Conservation (phyloP, 2,797 vertebrate species). For the Gobio occitaniae region DNA sequence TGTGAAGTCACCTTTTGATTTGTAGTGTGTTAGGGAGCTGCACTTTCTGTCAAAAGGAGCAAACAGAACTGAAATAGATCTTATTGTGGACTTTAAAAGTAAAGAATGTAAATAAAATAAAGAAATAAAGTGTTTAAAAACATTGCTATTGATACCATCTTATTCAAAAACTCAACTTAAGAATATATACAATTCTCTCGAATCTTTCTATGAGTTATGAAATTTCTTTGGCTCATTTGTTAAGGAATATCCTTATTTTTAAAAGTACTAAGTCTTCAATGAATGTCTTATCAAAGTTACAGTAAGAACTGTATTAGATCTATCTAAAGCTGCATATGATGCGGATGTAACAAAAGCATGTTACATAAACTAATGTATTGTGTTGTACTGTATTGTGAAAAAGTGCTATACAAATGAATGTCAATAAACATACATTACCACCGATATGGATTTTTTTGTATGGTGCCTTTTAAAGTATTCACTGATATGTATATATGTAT, state of each 20-base stretch:
- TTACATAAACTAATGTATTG: background rate
- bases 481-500: background rate
- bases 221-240: background rate
- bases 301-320: background rate
- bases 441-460: too few relatives aligned
- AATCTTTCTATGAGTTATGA: background rate
- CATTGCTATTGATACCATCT: background rate
- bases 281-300: background rate
- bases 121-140: background rate
- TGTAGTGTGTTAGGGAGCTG: constrained; percentile 34
- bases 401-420: too few relatives aligned
- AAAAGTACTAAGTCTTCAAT: background rate
- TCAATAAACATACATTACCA: background rate
- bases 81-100: constrained; percentile 5
- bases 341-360: too few relatives aligned
- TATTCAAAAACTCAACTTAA: background rate
- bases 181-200: background rate
- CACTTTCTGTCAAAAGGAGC: constrained; percentile 21
- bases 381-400: too few relatives aligned
- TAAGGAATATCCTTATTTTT: background rate
- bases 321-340: background rate
- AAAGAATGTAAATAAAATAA: background rate
- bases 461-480: background rate
- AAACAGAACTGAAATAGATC: constrained; percentile 21
- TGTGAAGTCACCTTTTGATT: constrained; percentile 39